These are phyloP conservation scores for Lasiommata megera DNA, from an alignment of 2,888 invertebrate genomes.

Conservation along the genomic window DNA sequence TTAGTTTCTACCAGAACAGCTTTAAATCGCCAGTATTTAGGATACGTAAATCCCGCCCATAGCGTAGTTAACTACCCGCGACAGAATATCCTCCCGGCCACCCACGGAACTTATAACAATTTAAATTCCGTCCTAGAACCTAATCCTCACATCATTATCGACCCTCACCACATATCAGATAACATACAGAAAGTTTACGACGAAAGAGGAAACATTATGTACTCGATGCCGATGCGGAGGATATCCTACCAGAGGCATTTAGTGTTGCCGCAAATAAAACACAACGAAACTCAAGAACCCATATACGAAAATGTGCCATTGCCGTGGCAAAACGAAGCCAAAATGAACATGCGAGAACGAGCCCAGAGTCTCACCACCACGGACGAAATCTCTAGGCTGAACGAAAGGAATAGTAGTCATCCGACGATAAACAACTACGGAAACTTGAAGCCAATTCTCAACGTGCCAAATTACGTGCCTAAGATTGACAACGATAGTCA, in stretches of 20 bases:
- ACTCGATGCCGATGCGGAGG: conserved; percentile 81
- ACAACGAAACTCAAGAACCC: conserved; percentile 83
- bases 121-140: conserved; percentile 83
- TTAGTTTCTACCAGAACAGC: conserved; percentile 87
- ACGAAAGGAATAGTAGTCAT: conserved; percentile 66
- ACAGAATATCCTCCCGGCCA: conserved; percentile 61
- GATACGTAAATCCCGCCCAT: conserved; percentile 57
- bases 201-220: conserved; percentile 83
- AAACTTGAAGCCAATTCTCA: conserved; percentile 40
- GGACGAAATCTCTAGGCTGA: conserved; percentile 80
- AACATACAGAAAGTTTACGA: conserved; percentile 83
- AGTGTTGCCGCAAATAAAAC: conserved; percentile 69
- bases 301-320: conserved; percentile 91
- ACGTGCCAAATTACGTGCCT: conserved; percentile 42
- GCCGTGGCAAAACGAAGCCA: conserved; percentile 80
- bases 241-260: conserved; percentile 69
- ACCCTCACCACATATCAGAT: conserved; percentile 80
- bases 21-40: conserved; percentile 73
- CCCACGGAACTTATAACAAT: conserved; percentile 88
- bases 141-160: conserved; percentile 77
- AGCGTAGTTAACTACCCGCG: conserved; percentile 59
- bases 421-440: conserved; percentile 55
- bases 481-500: conserved; percentile 57
- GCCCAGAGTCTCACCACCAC: conserved; percentile 88
- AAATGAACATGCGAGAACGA: conserved; percentile 60